phyloP scores from a whole-genome alignment of 2,797 vertebrate species.

The Threskiornis aethiopicus region DNA sequence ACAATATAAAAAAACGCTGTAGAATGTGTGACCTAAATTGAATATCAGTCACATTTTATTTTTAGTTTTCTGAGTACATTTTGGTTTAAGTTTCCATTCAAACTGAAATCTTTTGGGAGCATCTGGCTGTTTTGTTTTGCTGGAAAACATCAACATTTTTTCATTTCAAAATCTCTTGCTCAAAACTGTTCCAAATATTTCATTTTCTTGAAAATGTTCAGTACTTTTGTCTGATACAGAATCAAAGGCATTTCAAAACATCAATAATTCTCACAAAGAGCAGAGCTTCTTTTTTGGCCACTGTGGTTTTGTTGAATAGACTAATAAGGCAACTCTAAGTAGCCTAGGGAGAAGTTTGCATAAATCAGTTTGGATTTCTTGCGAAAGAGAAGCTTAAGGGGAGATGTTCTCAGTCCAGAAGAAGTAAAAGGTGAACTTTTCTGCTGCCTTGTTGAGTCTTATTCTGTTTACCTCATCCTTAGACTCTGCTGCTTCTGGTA shows the following conservation, averaged over 20 bases:
- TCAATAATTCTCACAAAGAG: neutral
- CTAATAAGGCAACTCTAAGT: neutral
- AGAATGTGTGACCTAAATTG: neutral
- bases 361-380: neutral
- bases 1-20: neutral
- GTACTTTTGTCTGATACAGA: neutral
- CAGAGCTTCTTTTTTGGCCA: neutral
- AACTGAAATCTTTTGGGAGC: neutral
- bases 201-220: neutral
- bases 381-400: neutral
- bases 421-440: neutral
- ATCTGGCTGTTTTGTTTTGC: neutral
- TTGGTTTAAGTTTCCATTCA: neutral
- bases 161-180: neutral
- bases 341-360: neutral
- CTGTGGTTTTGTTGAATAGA: neutral
- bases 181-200: neutral
- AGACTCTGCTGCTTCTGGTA: constrained; percentile 15
- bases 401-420: neutral
- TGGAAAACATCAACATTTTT: neutral
- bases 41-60: neutral
- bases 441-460: neutral
- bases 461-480: neutral
- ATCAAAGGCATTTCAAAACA: neutral
- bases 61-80: neutral